phyloP scores from a whole-genome alignment of 2,113 vertebrate species.

The Heterotilapia buettikoferi region DNA sequence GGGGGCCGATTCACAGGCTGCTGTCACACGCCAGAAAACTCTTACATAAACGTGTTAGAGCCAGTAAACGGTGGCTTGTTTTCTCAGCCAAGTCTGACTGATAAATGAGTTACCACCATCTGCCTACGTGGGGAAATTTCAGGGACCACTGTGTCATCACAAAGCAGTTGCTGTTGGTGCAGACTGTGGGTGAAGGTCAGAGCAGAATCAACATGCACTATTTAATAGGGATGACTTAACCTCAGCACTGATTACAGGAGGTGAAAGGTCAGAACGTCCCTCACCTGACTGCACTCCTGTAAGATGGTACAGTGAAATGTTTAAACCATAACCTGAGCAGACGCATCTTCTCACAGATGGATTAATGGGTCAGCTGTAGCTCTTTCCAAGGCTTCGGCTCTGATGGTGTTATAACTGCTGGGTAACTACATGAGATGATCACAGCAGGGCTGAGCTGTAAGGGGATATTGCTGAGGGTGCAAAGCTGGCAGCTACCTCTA shows the following conservation, averaged over 20 bases:
- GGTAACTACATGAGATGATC: neutral
- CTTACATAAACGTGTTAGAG: conserved; percentile 51
- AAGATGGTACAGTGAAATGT: neutral
- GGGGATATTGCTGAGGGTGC: neutral
- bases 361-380: neutral
- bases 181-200: neutral
- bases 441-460: neutral
- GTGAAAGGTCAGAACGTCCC: neutral
- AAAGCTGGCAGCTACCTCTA: conserved; percentile 21
- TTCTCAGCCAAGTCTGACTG: neutral
- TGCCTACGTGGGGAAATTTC: neutral
- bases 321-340: neutral
- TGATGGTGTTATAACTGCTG: neutral
- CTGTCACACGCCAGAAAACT: conserved; percentile 17
- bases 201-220: neutral
- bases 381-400: neutral
- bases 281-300: neutral
- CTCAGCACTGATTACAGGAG: neutral
- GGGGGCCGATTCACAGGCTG: neutral
- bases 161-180: neutral
- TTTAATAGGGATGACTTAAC: neutral
- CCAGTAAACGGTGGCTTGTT: neutral
- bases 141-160: neutral
- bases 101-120: neutral
- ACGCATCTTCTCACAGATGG: neutral